Evolutionary conservation across 2,888 invertebrate genomes (phyloP), one percentile per base, ranked within the genome.

Genomic region (Thumatha senex): DNA sequence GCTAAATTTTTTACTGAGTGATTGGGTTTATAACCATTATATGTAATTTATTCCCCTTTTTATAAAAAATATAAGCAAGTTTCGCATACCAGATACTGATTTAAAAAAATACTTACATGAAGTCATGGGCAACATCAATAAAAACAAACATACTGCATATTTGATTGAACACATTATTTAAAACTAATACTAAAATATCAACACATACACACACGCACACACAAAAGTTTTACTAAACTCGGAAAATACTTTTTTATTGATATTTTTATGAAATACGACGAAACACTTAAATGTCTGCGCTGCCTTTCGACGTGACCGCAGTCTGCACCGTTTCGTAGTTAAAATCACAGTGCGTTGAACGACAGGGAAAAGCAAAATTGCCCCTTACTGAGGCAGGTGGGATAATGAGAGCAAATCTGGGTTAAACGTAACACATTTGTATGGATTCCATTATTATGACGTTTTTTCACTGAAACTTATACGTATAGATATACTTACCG

Each of bases 121-220:
- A 55, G 74, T 72, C 35, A 67, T 61, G 15, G 64, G 63, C 48
- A 72, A 40, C 42, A 80, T 53, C 13, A 81, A 48, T 10, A 76
- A 48, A 48, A 79, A 59, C 38, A 82, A 65, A 39, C 76, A 60
- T 54, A 83, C 56, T 63, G 74, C 72, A 67, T 64, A 74, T 50
- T 77, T 39, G 15, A 39, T 2, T 11, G 10, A 9, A 29, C 1
- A 12, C 12, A 10, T 29, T 29, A 24, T 40, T 9, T n/a, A n/a
- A n/a, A n/a, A n/a, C n/a, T n/a, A n/a, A n/a, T 24, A 24, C 18
- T 24, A 24, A 24, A 24, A 24, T 24, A 24, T 24, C 18, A 24
- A 24, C 18, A 24, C 18, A 24, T 5, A 24, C 18, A 24, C 18
- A 24, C 18, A 24, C 5, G 5, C 5, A 24, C 18, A 24, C 18